Evolutionary conservation across 2,797 vertebrate genomes (phyloP), one percentile per base, ranked within the genome.

Genomic region (Syndactyla subalaris): DNA sequence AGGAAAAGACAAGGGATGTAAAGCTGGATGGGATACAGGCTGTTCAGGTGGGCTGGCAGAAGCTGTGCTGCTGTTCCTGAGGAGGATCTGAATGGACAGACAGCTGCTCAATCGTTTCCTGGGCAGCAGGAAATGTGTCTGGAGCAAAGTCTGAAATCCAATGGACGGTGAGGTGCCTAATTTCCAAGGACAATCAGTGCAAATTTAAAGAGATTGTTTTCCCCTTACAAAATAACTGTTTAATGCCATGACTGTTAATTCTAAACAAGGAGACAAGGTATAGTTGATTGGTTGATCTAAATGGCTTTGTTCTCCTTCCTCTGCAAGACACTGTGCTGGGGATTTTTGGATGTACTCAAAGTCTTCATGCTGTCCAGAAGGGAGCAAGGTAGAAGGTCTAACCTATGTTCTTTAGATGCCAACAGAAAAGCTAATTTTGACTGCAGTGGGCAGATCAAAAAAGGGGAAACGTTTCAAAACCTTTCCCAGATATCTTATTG

Each of bases 241-340:
- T 20, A 14, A 19, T 57, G 29, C 13, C 0, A 0, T 52, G n/a
- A 41, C n/a, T 66, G 6, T 68, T 77, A 36, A 38, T 16, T 43
- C 19, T 34, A 7, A 23, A 23, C 5, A 41, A 54, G 49, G 20
- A 32, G 36, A 12, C 0, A 21, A 62, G 27, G 3, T 66, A 12
- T 10, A 70, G 55, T 30, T 59, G 63, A 27, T 34, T 20, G 41
- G 29, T 16, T 68, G n/a, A n/a, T 54, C 12, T 68, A n/a, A 62
- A 43, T 4, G 36, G 8, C 43, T 95, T 88, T 90, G 29, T 34
- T 66, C 22, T 92, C 24, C 30, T 79, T 67, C 48, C 27, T 75
- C 32, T n/a, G 26, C 46, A 32, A 78, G 24, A 6, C 11, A 1
- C 22, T 41, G 6, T 45, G 26, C 48, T 66, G 43, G 30, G 23